Percentiles rank a stretch among this genome's conserved stretches.
These are phyloP conservation scores for Callimorpha dominula DNA, from an alignment of 2,888 invertebrate genomes.

Conservation along the genomic window DNA sequence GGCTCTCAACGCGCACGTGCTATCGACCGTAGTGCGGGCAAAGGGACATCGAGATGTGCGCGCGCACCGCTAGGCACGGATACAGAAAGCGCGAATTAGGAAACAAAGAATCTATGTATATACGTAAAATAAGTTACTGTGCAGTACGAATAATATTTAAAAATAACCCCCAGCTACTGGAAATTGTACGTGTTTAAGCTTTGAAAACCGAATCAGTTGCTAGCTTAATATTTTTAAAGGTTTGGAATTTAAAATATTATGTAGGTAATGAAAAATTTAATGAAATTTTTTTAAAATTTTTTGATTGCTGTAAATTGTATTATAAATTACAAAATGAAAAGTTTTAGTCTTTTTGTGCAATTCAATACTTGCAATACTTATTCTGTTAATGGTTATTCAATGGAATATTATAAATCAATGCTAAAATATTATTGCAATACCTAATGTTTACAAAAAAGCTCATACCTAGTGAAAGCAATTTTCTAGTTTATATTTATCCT, in stretches of 20 bases:
- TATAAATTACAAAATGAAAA: too few relatives aligned
- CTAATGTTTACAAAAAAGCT: neutral
- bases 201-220: neutral
- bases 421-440: neutral
- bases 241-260: too few relatives aligned
- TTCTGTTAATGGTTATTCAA: too few relatives aligned
- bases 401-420: too few relatives aligned
- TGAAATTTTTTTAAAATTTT: too few relatives aligned
- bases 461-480: neutral
- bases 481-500: conserved; percentile 22
- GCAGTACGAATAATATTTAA: neutral
- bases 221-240: too few relatives aligned
- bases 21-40: conserved; percentile 68
- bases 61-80: conserved; percentile 33
- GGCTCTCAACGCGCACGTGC: conserved; percentile 55
- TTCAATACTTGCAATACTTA: too few relatives aligned
- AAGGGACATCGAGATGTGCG: conserved; percentile 50
- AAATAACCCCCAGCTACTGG: too few relatives aligned
- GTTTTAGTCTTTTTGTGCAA: too few relatives aligned
- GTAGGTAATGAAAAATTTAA: too few relatives aligned
- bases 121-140: neutral
- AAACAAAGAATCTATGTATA: conserved; percentile 15
- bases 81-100: conserved; percentile 18
- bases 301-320: too few relatives aligned
- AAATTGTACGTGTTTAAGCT: neutral